A percentile compares a stretch with the other conserved stretches of the same genome.
Conservation (phyloP, 2,888 invertebrate species). For the Sycophila texana region DNA sequence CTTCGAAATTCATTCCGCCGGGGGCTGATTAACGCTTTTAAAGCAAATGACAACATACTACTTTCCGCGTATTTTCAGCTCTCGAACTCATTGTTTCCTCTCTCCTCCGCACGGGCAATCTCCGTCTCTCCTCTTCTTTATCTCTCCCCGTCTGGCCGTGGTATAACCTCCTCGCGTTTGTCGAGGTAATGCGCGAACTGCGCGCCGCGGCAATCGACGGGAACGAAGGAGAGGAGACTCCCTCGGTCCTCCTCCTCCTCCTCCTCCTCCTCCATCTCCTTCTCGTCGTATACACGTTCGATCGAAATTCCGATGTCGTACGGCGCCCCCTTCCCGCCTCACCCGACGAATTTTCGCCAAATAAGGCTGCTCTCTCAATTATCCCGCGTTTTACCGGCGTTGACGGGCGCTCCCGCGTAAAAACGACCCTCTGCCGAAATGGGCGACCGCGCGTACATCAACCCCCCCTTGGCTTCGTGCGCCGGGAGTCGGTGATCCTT, state of each 20-base stretch:
- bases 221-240: conserved; percentile 47
- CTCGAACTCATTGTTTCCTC: background rate
- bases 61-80: background rate
- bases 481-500: conserved; percentile 19
- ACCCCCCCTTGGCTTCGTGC: conserved; percentile 8
- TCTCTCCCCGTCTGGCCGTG: conserved; percentile 26
- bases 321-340: background rate
- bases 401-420: background rate
- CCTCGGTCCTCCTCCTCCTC: too few relatives aligned
- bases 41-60: background rate
- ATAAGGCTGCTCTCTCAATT: conserved; percentile 48
- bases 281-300: conserved; percentile 21
- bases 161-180: conserved; percentile 16
- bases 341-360: background rate
- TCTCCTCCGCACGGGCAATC: background rate
- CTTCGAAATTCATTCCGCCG: too few relatives aligned
- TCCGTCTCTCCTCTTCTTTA: background rate
- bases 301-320: conserved; percentile 49
- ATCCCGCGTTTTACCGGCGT: conserved; percentile 30
- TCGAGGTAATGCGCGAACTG: conserved; percentile 31
- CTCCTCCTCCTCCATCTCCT: too few relatives aligned
- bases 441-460: conserved; percentile 19
- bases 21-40: too few relatives aligned
- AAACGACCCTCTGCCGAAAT: background rate
- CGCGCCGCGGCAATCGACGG: conserved; percentile 39